Percentiles rank a stretch among this genome's conserved stretches.
Evolutionary conservation across 2,888 invertebrate species (phyloP).

Genomic region (Amblyjoppa proteus): DNA sequence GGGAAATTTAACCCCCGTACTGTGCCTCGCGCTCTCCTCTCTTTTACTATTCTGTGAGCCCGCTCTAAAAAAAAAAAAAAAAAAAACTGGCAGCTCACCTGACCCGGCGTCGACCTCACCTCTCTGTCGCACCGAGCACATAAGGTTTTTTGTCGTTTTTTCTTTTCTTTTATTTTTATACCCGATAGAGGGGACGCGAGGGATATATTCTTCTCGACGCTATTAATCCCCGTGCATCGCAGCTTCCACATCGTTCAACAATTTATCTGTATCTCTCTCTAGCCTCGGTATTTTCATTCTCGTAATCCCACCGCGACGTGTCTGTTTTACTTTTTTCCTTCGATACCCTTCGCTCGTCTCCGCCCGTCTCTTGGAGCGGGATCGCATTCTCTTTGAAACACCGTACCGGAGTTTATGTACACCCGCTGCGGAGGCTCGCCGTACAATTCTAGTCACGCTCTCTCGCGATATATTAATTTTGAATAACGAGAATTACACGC

Average conservation of each 20-base stretch:
- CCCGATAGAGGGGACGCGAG: slow-evolving; percentile 25
- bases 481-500: slow-evolving; percentile 69
- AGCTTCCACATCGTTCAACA: slow-evolving; percentile 46
- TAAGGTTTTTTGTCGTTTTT: slow-evolving; percentile 3
- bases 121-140: slow-evolving; percentile 12
- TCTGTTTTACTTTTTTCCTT: neutral
- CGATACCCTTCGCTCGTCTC: neutral
- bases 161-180: neutral
- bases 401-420: neutral
- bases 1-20: slow-evolving; percentile 65
- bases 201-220: slow-evolving; percentile 46
- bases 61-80: neutral
- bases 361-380: neutral
- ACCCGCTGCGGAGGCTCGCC: neutral
- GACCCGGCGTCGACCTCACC: slow-evolving; percentile 32
- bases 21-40: slow-evolving; percentile 49
- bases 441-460: slow-evolving; percentile 60
- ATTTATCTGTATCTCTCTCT: slow-evolving; percentile 45
- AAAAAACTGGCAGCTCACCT: slow-evolving; percentile 26
- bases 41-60: slow-evolving; percentile 21
- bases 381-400: slow-evolving; percentile 14
- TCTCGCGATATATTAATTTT: slow-evolving; percentile 66
- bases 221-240: slow-evolving; percentile 58
- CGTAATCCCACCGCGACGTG: slow-evolving; percentile 20
- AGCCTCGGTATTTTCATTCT: slow-evolving; percentile 29